Base-by-base conservation (phyloP, 1,140 invertebrate genomes). In the Zophobas morio region DNA sequence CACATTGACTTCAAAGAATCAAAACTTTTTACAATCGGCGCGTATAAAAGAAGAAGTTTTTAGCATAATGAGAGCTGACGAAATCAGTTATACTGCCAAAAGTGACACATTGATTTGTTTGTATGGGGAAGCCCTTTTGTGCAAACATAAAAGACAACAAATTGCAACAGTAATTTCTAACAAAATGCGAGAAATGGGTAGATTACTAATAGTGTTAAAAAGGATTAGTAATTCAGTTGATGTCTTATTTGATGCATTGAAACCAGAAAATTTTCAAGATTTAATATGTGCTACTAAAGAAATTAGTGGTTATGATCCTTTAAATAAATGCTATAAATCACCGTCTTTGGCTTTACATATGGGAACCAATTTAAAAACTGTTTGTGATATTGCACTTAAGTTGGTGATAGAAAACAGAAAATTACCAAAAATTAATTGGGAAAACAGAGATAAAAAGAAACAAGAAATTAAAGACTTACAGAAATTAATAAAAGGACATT, bases 181-280 rank as follows among this genome's bases (percentile, higher is more conserved):
- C 34, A 74, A 54, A 74, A 54, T 74, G 1, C 36, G 72, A 46
- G 72, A 74, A 57, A 74, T 74, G 72, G 49, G 36, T 36, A 47
- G 39, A 46, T 49, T 78, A 57, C 34, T 78, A 53, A 75, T 78
- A 53, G 39, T 66, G n/a, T n/a, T 78, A 75, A 75, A 74, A 53
- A 35, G 56, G 34, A 70, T 73, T 4, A n/a, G 63, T 35, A 66
- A n/a, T 53, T 8, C 46, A n/a, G 32, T 73, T 73, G 6, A 1
- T 63, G 56, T 54, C 3, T 37, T 74, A 36, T 78, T 78, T 54
- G 54, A 75, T 75, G 40, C 35, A 6, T 34, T 75, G 8, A 78
- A 75, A 57, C 63, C 73, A 46, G 57, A 78, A 1, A 54, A 53
- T 36, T 78, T 78, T 71, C 3, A 39, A 34, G 3, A 46, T 39